These are phyloP conservation scores for Cantharis nigra DNA, from an alignment of 2,888 invertebrate genomes.

Conservation along the genomic window DNA sequence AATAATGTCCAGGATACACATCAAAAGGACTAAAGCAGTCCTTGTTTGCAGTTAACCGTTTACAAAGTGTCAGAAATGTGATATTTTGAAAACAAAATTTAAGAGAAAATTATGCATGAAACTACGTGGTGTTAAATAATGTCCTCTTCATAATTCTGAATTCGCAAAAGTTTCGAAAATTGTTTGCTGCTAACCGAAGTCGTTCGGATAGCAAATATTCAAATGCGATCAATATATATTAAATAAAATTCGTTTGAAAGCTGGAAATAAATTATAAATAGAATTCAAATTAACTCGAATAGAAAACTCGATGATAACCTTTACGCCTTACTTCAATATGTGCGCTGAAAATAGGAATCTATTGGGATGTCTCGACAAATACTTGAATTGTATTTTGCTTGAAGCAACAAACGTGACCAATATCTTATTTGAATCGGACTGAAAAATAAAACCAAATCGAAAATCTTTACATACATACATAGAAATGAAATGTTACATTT, in stretches of 20 bases:
- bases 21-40: background rate
- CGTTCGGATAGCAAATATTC: background rate
- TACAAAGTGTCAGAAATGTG: background rate
- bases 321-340: constrained; percentile 3
- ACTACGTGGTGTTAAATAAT: background rate
- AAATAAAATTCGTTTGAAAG: background rate
- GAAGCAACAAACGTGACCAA: background rate
- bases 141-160: background rate
- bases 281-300: background rate
- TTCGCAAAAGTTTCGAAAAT: background rate
- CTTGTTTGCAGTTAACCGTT: background rate
- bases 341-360: constrained; percentile 9
- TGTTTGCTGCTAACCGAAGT: too few relatives aligned
- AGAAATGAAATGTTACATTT: background rate
- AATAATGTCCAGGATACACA: background rate
- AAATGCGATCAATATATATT: background rate
- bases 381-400: constrained; percentile 5
- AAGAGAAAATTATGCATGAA: background rate
- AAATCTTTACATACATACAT: background rate
- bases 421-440: background rate
- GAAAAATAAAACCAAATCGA: background rate
- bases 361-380: constrained; percentile 9
- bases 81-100: background rate
- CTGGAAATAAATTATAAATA: background rate
- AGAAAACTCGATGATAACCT: background rate